Conservation (phyloP, 2,113 vertebrate genomes). For the Pleuronectes platessa region DNA sequence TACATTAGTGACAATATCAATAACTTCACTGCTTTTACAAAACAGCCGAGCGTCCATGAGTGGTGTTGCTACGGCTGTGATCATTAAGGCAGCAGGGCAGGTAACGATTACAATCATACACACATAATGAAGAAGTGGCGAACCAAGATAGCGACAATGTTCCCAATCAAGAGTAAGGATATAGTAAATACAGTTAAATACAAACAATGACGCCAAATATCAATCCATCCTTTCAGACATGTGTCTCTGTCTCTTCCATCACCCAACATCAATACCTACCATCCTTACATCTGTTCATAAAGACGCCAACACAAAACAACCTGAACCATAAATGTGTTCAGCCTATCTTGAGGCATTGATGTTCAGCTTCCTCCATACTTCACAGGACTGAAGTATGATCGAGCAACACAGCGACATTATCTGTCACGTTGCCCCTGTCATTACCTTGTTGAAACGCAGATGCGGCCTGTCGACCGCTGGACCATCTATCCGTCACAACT, state of each 20-base stretch:
- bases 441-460: conserved; percentile 77
- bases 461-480: conserved; percentile 54
- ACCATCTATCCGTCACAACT: conserved; percentile 68
- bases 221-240: conserved; percentile 3
- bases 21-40: conserved; percentile 69
- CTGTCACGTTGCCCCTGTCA: conserved; percentile 76
- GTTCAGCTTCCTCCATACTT: conserved; percentile 52
- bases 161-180: conserved; percentile 44
- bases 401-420: conserved; percentile 74
- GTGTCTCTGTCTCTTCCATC: conserved; percentile 11
- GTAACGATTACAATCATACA: conserved; percentile 61
- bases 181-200: conserved; percentile 53
- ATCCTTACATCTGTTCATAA: conserved; percentile 11
- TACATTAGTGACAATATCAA: conserved; percentile 79
- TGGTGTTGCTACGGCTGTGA: conserved; percentile 69
- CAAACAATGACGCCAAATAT: conserved; percentile 39
- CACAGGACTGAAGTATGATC: conserved; percentile 65
- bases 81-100: conserved; percentile 60
- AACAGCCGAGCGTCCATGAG: conserved; percentile 54
- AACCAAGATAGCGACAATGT: conserved; percentile 48
- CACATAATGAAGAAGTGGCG: conserved; percentile 52
- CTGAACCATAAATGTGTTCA: conserved; percentile 23
- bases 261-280: conserved; percentile 15
- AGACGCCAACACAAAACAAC: conserved; percentile 35
- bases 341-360: conserved; percentile 37